These are phyloP conservation scores for Oriolus oriolus DNA, from an alignment of 2,113 vertebrate genomes.

Conservation along the genomic window DNA sequence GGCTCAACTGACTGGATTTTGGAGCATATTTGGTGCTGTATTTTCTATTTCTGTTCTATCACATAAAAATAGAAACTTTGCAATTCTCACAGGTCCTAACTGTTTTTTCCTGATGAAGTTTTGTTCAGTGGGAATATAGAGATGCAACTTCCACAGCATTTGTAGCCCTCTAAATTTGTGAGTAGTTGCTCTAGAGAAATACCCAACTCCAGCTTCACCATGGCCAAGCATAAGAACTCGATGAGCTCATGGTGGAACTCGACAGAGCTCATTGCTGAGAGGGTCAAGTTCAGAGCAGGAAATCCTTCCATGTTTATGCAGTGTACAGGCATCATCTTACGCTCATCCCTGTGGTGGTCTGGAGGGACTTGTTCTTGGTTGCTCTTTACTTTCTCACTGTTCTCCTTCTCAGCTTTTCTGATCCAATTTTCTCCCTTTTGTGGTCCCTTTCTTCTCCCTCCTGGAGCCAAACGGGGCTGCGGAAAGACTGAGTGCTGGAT, in stretches of 20 bases:
- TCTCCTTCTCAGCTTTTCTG: not conserved
- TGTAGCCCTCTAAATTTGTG: not conserved
- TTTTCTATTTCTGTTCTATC: not conserved
- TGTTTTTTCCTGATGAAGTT: not conserved
- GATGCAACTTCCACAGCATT: not conserved
- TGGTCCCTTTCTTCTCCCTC: not conserved
- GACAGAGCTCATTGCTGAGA: rapidly evolving
- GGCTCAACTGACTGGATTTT: not conserved
- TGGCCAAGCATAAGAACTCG: not conserved
- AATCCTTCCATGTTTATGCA: not conserved
- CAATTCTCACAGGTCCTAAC: not conserved
- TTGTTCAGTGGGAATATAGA: not conserved
- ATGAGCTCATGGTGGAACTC: not conserved
- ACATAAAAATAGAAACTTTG: not conserved
- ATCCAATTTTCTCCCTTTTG: not conserved
- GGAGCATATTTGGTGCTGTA: not conserved
- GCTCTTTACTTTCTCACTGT: not conserved
- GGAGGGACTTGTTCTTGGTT: not conserved
- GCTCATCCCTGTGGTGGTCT: not conserved
- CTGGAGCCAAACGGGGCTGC: not conserved
- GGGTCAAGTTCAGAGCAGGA: not conserved
- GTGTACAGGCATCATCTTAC: not conserved
- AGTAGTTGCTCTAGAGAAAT: not conserved
- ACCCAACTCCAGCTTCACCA: not conserved
- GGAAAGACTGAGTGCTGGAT: not conserved